phyloP scores from a whole-genome alignment of 1,140 invertebrate genomes.

The Drosophila mauritiana region DNA sequence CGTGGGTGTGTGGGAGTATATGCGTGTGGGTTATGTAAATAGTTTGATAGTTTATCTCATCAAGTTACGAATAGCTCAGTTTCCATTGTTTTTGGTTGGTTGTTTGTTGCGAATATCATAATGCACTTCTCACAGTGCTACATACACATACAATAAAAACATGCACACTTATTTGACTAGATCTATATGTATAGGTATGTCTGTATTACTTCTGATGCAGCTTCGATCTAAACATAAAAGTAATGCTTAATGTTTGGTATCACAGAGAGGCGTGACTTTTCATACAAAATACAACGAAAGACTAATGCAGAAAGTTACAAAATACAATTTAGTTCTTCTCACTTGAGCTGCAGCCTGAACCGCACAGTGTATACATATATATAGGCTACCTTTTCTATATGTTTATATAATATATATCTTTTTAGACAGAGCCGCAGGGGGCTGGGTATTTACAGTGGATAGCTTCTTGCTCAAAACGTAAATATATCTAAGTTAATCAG shows the following conservation, averaged over 20 bases:
- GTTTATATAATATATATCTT: conserved; percentile 51
- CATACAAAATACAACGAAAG: conserved; percentile 68
- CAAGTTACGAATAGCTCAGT: conserved; percentile 29
- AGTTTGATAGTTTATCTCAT: conserved; percentile 52
- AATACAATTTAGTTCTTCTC: conserved; percentile 63
- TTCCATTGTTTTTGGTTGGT: conserved; percentile 24
- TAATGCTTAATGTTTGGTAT: conserved; percentile 84
- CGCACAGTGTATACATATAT: conserved; percentile 41
- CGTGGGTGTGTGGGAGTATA: conserved; percentile 12
- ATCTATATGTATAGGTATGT: conserved; percentile 50
- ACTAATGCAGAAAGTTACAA: conserved; percentile 78
- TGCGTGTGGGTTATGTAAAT: conserved; percentile 36
- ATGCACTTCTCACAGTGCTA: conserved; percentile 48
- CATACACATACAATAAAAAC: conserved; percentile 74
- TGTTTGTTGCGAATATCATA: conserved; percentile 66
- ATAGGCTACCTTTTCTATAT: conserved; percentile 46
- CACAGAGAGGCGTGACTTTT: conserved; percentile 85
- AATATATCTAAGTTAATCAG: conserved; percentile 41
- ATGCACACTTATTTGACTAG: conserved; percentile 74
- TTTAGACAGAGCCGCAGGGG: conserved; percentile 43
- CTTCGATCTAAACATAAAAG: conserved; percentile 81
- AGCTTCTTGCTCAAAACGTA: conserved; percentile 50
- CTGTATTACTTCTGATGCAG: conserved; percentile 59
- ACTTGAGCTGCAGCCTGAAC: conserved; percentile 59
- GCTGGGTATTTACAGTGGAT: conserved; percentile 54